phyloP scores from a whole-genome alignment of 2,797 vertebrate genomes.

The Scarus forsteni region DNA sequence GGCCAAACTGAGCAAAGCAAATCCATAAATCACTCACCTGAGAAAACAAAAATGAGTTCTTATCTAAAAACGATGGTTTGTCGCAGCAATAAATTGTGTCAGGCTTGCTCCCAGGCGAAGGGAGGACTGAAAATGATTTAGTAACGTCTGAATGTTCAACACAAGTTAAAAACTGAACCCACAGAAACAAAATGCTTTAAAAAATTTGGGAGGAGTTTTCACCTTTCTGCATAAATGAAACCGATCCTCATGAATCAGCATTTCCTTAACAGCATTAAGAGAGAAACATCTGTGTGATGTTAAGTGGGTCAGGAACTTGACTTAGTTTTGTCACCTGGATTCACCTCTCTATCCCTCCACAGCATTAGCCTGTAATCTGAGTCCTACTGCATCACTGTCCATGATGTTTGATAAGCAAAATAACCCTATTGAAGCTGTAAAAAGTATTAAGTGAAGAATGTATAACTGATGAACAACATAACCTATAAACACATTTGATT shows the following conservation, averaged over 20 bases:
- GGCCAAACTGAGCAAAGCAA: no score
- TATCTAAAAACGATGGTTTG: no score
- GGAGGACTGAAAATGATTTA: no score
- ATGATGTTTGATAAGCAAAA: no score
- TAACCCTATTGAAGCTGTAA: no score
- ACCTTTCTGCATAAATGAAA: neutral
- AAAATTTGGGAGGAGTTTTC: neutral
- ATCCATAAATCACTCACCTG: no score
- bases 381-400: neutral
- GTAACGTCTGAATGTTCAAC: no score
- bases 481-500: neutral
- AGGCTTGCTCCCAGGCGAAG: no score
- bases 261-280: neutral
- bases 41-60: no score
- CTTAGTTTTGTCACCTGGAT: conserved; percentile 59
- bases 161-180: neutral
- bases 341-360: neutral
- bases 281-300: neutral
- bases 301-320: conserved; percentile 64
- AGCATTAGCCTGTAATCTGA: neutral
- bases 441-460: no score
- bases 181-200: no score
- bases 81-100: no score
- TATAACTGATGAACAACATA: neutral
- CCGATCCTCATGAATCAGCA: neutral